phyloP scores from a whole-genome alignment of 2,797 vertebrate genomes.

The Rhabdomys pumilio region DNA sequence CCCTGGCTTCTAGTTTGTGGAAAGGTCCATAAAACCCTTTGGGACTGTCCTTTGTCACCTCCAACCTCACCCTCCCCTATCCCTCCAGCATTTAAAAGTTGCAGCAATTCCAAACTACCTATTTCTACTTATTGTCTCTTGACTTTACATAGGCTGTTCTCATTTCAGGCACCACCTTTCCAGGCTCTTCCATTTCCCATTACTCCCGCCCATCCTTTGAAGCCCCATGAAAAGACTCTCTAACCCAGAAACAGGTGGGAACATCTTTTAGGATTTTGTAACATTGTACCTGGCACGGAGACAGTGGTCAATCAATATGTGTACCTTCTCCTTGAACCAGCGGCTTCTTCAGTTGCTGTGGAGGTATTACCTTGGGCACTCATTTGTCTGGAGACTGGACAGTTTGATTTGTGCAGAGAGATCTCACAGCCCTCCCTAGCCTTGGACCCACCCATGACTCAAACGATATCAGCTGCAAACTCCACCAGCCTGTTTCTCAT shows the following conservation, averaged over 20 bases:
- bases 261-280: neutral
- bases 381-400: neutral
- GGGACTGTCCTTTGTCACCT: neutral
- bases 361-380: neutral
- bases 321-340: fast-evolving
- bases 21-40: neutral
- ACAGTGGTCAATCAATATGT: fast-evolving
- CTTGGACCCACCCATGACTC: neutral
- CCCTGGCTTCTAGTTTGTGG: neutral
- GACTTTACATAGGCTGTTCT: neutral
- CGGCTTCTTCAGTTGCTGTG: neutral
- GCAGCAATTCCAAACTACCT: neutral
- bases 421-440: neutral
- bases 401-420: neutral
- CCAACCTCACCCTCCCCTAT: neutral
- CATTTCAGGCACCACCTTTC: neutral
- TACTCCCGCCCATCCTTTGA: neutral
- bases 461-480: neutral
- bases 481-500: conserved; percentile 12
- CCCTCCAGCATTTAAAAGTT: neutral
- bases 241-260: neutral
- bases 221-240: neutral
- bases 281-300: neutral
- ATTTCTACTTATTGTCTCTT: neutral
- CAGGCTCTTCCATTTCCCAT: neutral